Conservation (phyloP, 1,140 invertebrate species). For the Ceratina australensis region DNA sequence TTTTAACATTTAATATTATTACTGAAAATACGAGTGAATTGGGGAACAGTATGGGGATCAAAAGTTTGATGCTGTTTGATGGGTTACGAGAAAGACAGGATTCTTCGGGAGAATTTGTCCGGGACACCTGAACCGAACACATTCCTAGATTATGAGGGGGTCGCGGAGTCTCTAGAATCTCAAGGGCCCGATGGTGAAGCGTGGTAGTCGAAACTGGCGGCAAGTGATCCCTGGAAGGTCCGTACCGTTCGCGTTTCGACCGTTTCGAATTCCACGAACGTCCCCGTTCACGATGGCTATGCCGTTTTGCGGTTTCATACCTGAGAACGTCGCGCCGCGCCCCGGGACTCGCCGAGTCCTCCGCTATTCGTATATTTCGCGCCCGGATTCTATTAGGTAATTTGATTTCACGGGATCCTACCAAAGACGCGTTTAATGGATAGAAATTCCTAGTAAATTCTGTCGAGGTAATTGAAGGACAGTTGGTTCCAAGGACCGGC, state of each 20-base stretch:
- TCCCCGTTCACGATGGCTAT: constrained; percentile 60
- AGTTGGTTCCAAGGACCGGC: background rate
- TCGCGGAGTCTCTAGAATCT: constrained; percentile 55
- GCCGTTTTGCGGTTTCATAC: constrained; percentile 65
- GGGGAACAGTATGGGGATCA: too few relatives aligned
- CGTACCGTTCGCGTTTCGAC: constrained; percentile 63
- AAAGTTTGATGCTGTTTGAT: too few relatives aligned
- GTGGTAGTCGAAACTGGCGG: constrained; percentile 58
- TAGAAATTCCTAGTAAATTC: constrained; percentile 1
- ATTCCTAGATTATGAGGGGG: constrained; percentile 60
- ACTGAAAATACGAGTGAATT: too few relatives aligned
- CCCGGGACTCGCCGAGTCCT: constrained; percentile 51
- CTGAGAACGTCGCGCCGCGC: constrained; percentile 53
- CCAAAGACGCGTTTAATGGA: background rate
- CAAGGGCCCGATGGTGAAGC: constrained; percentile 60
- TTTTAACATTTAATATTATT: too few relatives aligned
- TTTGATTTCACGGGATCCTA: constrained; percentile 15
- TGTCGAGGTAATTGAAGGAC: background rate
- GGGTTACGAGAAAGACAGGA: background rate
- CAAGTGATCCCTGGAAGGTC: constrained; percentile 61
- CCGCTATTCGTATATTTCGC: constrained; percentile 57
- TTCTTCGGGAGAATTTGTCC: background rate
- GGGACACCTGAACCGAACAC: constrained; percentile 49
- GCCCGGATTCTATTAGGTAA: constrained; percentile 45
- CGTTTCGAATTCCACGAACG: constrained; percentile 64